phyloP scores from a whole-genome alignment of 1,140 invertebrate species.

The Ditylenchus dipsaci region DNA sequence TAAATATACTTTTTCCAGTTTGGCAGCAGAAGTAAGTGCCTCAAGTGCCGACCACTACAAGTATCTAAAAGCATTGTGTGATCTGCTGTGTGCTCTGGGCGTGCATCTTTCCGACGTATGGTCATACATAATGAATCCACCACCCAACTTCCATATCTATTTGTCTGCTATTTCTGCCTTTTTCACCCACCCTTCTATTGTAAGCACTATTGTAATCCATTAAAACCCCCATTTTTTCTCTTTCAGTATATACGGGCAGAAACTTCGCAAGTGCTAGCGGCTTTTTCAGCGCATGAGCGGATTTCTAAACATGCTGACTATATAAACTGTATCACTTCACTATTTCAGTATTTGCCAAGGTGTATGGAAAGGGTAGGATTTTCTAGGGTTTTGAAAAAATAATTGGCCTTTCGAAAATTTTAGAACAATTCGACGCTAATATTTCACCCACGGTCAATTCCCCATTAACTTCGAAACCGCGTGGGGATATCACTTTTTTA shows the following conservation, averaged over 20 bases:
- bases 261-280: constrained; percentile 39
- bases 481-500: too few relatives aligned
- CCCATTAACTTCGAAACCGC: too few relatives aligned
- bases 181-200: constrained; percentile 50
- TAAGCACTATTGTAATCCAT: neutral
- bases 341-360: constrained; percentile 30
- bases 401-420: too few relatives aligned
- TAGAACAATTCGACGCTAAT: too few relatives aligned
- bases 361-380: constrained; percentile 41
- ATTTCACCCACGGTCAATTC: too few relatives aligned
- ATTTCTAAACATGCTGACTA: constrained; percentile 31
- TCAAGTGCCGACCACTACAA: constrained; percentile 41
- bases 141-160: constrained; percentile 48
- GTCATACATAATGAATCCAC: constrained; percentile 35
- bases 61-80: constrained; percentile 47
- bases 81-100: constrained; percentile 44
- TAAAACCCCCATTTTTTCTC: neutral
- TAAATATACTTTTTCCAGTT: constrained; percentile 10
- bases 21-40: constrained; percentile 31
- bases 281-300: constrained; percentile 37
- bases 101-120: constrained; percentile 47
- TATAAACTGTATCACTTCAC: constrained; percentile 16
- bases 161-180: constrained; percentile 41
- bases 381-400: too few relatives aligned
- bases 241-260: constrained; percentile 45